Percentiles rank a stretch among this genome's conserved stretches.
These are phyloP conservation scores for Mya arenaria DNA, from an alignment of 1,140 invertebrate genomes.

Conservation along the genomic window DNA sequence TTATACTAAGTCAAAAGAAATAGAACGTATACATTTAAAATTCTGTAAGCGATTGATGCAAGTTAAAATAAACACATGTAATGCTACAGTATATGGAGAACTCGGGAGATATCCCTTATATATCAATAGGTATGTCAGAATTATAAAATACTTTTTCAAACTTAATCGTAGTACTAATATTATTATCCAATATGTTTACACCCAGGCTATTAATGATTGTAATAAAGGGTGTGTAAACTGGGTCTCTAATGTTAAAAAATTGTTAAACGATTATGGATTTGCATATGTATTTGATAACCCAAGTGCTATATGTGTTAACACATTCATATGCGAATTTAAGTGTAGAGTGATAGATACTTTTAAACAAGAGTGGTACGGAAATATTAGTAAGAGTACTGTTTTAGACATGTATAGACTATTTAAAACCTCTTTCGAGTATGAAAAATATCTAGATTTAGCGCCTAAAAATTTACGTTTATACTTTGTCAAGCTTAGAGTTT, in stretches of 20 bases:
- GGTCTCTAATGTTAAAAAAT: not conserved
- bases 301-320: not conserved
- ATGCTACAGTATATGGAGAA: constrained; percentile 18
- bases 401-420: constrained; percentile 10
- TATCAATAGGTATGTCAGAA: constrained; percentile 6
- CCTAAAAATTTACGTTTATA: not conserved
- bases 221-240: constrained; percentile 19
- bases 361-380: constrained; percentile 4
- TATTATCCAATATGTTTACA: constrained; percentile 23
- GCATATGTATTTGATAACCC: not conserved
- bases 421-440: not conserved
- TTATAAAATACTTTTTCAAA: constrained; percentile 28
- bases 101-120: not conserved
- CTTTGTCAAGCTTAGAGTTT: not conserved
- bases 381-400: constrained; percentile 4
- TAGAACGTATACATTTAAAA: not conserved
- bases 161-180: not conserved
- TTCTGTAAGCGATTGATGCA: constrained; percentile 31
- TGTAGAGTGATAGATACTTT: constrained; percentile 27
- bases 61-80: constrained; percentile 27
- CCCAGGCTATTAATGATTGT: not conserved
- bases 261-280: constrained; percentile 31
- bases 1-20: not conserved
- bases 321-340: not conserved
- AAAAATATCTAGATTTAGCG: constrained; percentile 14